Evolutionary conservation across 2,888 invertebrate species (phyloP), one percentile per base, ranked within the genome.

Genomic region (Crossocerus cetratus): DNA sequence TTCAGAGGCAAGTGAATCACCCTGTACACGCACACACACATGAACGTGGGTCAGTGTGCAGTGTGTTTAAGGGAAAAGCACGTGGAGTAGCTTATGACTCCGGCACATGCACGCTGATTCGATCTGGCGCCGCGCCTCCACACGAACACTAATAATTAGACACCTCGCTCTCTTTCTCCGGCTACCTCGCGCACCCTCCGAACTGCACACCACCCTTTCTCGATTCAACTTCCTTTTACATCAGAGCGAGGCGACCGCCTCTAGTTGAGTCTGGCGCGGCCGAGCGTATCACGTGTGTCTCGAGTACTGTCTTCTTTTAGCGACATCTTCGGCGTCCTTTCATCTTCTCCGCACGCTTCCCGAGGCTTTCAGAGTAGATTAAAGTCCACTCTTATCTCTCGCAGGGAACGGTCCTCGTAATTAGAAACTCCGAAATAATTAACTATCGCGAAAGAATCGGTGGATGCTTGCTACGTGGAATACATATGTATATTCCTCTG

Each of bases 71-170:
- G 58, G 83, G 72, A 78, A 80, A 85, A 83, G 64, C 79, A 84
- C 77, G 77, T 76, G 78, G 83, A 85, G 86, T 83, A 86, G 82
- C 84, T 87, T 87, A 87, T 86, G 81, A 84, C 83, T 72, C 76
- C 75, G 72, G 81, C 80, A 83, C 87, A 87, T 87, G 87, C 87
- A 87, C 83, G 77, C 73, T 74, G 86, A 87, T 87, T 86, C 83
- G 82, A 87, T 87, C 87, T 86, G 86, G 82, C 85, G 85, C 87
- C 87, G 84, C 87, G 77, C 87, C 87, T 86, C 83, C 76, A 84
- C 87, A 84, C 86, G 86, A 86, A 86, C n/a, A n/a, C 84, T 86
- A 87, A 87, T 87, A 87, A 87, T 87, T 87, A 87, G 86, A 86
- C 86, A 86, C 86, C 85, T 86, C 81, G 85, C 81, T 84, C 82